Evolutionary conservation across 2,888 invertebrate genomes (phyloP).

Genomic region (Epinotia demarniana): DNA sequence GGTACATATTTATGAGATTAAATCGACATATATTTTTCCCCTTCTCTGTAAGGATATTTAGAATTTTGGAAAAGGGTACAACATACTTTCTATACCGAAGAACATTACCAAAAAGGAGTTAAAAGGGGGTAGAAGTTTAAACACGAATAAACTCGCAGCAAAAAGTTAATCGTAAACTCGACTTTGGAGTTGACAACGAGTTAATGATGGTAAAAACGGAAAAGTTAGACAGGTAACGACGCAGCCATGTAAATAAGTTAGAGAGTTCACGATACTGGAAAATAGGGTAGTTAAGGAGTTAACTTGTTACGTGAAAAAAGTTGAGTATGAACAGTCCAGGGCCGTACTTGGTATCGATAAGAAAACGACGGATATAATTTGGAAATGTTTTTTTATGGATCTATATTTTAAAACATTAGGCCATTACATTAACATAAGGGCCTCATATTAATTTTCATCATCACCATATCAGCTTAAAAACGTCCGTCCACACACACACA

Average conservation of each 20-base stretch:
- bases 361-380: not conserved
- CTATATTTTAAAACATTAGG: too few relatives aligned
- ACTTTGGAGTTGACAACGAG: not conserved
- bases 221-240: not conserved
- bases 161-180: not conserved
- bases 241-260: not conserved
- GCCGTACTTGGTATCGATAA: not conserved
- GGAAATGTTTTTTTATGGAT: too few relatives aligned
- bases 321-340: not conserved
- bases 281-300: not conserved
- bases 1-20: too few relatives aligned
- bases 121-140: not conserved
- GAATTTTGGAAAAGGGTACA: too few relatives aligned
- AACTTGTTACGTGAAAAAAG: not conserved
- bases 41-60: too few relatives aligned
- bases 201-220: not conserved
- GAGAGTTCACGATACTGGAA: not conserved
- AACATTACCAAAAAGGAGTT: not conserved
- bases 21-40: too few relatives aligned
- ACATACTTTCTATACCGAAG: too few relatives aligned
- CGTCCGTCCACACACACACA: too few relatives aligned
- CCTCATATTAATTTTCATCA: too few relatives aligned
- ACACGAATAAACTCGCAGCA: not conserved
- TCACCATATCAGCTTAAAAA: too few relatives aligned
- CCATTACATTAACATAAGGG: too few relatives aligned